These are phyloP conservation scores for Microcebus tavaratra DNA, from an alignment of 2,113 vertebrate genomes.

Conservation along the genomic window DNA sequence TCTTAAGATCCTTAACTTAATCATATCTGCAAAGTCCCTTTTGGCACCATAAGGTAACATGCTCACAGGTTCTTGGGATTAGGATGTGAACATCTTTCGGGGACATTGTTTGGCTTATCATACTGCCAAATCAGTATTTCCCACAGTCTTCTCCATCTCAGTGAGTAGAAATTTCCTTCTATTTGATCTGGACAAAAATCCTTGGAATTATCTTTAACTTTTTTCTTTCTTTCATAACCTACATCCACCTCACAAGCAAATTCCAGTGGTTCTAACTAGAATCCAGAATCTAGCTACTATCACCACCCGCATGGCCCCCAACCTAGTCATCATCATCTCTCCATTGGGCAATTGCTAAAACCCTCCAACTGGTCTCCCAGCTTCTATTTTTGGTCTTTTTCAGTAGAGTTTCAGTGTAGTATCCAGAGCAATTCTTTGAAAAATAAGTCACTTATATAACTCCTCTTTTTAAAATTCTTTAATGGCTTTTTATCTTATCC, in stretches of 20 bases:
- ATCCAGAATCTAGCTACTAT: background rate
- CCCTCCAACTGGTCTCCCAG: background rate
- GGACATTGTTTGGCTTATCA: background rate
- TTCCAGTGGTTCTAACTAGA: background rate
- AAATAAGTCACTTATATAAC: background rate
- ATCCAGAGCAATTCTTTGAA: background rate
- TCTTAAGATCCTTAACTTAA: background rate
- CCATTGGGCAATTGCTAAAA: background rate
- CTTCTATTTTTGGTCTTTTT: background rate
- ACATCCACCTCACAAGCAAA: background rate
- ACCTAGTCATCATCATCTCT: background rate
- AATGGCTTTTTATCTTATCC: background rate
- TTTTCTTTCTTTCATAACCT: background rate
- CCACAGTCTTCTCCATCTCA: background rate
- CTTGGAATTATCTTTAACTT: no score
- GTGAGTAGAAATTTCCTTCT: background rate
- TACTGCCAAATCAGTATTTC: background rate
- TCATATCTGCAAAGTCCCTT: background rate
- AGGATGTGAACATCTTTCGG: background rate
- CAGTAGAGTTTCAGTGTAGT: background rate
- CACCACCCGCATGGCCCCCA: background rate
- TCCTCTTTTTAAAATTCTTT: background rate
- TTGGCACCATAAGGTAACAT: background rate
- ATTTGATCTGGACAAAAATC: background rate
- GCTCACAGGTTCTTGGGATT: background rate